Conservation (phyloP, 2,888 invertebrate genomes). For the Schizotus pectinicornis region DNA sequence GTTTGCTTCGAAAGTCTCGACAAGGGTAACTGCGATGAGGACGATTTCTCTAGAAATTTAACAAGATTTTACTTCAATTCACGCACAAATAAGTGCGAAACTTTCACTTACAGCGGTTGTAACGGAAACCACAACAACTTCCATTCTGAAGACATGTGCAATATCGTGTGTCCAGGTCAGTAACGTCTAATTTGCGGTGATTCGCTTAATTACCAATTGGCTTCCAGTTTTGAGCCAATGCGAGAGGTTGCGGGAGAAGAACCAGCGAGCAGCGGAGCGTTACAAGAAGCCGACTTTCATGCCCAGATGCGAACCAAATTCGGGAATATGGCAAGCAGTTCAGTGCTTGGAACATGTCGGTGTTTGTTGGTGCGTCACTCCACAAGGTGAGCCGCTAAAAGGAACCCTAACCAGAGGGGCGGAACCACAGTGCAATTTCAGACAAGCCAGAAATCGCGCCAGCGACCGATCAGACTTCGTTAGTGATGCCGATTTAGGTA, state of each 20-base stretch:
- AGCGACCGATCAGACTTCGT: constrained; percentile 47
- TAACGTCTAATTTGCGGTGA: too few relatives aligned
- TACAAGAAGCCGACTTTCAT: constrained; percentile 78
- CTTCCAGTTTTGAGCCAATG: constrained; percentile 76
- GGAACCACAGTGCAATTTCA: constrained; percentile 79
- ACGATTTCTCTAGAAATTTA: constrained; percentile 58
- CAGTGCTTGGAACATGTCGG: constrained; percentile 80
- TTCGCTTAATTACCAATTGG: too few relatives aligned
- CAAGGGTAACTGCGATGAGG: constrained; percentile 63
- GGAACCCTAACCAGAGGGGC: constrained; percentile 79
- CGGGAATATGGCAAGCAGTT: constrained; percentile 80
- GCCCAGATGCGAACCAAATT: constrained; percentile 74
- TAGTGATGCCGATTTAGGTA: constrained; percentile 64
- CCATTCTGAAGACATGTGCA: constrained; percentile 78
- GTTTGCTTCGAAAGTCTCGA: constrained; percentile 81
- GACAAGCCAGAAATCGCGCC: constrained; percentile 73
- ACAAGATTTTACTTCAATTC: constrained; percentile 79
- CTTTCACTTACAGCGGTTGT: constrained; percentile 74
- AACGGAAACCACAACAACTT: constrained; percentile 87
- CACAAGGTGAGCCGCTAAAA: constrained; percentile 80
- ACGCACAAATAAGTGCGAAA: constrained; percentile 76
- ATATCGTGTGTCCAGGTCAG: constrained; percentile 78
- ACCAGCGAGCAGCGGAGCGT: constrained; percentile 73
- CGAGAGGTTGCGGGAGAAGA: constrained; percentile 80
- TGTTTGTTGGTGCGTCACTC: constrained; percentile 88